Evolutionary conservation across 2,113 vertebrate species (phyloP), one percentile per base, ranked within the genome.

Genomic region (Burhinus oedicnemus): DNA sequence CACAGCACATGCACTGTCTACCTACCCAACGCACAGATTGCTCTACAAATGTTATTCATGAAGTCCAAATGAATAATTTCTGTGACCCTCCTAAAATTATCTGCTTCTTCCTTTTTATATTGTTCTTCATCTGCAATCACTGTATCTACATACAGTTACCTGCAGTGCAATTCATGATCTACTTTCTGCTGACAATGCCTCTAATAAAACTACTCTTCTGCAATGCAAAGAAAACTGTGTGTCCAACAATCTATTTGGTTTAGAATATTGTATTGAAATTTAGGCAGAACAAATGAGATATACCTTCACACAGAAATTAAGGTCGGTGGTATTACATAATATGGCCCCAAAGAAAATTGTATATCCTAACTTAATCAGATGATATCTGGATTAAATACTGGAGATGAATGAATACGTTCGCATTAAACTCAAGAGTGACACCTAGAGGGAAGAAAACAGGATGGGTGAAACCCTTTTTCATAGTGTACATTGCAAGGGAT

Each of bases 391-490:
- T 60, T 14, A 83, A 76, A 66, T 32, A 18, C 2, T n/a, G 34
- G 54, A 54, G 74, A 34, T 8, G 29, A 76, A 68, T 0, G 2
- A 83, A 8, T 1, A 15, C 27, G 12, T 22, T 52, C 62, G 40
- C 32, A 7, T 6, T 38, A 77, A 95, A 95, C 95, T 95, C 94
- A 57, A 82, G 70, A 83, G 93, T 91, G 97, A 97, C 95, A 93
- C 89, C 95, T 95, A 76, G 1, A 36, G 95, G 93, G 44, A 54
- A 68, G 23, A 81, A 30, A 51, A 62, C 25, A 40, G 69, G 44
- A 12, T 5, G n/a, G 30, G 55, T 2, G n/a, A 86, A 69, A 3
- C 5, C 6, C 23, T 54, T 89, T 68, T 32, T 20, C 74, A 36
- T 0, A 38, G 51, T 0, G 0, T 5, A 5, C 18, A 3, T 13